Conservation (phyloP, 2,113 vertebrate species). For the Serilophus lunatus region DNA sequence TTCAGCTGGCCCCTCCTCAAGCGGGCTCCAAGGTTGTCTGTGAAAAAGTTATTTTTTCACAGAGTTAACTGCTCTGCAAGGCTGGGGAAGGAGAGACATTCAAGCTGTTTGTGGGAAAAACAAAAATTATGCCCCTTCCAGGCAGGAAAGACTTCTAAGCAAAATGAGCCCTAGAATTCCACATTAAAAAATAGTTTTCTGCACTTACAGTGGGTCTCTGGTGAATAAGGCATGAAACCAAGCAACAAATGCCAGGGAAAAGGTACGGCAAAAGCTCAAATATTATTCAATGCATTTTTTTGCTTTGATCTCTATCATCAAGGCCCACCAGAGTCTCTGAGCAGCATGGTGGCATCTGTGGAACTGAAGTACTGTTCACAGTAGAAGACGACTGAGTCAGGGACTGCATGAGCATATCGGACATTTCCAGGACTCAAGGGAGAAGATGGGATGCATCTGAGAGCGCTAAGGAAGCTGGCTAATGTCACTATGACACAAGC, state of each 20-base stretch:
- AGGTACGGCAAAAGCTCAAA: background rate
- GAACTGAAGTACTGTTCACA: background rate
- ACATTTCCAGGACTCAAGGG: background rate
- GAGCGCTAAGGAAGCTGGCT: background rate
- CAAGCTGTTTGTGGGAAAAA: too few species aligned
- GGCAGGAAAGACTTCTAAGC: too few species aligned
- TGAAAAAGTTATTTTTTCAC: too few species aligned
- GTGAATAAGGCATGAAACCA: background rate
- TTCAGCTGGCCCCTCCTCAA: too few species aligned
- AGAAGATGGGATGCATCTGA: background rate
- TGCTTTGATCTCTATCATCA: background rate
- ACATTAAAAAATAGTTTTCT: too few species aligned
- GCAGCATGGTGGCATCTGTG: accelerated
- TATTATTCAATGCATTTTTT: background rate
- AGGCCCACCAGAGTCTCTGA: background rate
- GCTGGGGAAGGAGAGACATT: too few species aligned
- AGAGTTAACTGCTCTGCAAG: too few species aligned
- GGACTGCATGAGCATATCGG: background rate
- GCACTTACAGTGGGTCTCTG: background rate
- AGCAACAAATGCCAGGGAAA: background rate
- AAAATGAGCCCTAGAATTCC: too few species aligned
- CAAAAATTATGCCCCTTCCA: too few species aligned
- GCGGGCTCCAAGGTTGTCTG: too few species aligned
- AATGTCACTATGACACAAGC: background rate
- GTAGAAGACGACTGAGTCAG: background rate